phyloP scores from a whole-genome alignment of 1,140 invertebrate genomes.

The Cotesia chilonis region DNA sequence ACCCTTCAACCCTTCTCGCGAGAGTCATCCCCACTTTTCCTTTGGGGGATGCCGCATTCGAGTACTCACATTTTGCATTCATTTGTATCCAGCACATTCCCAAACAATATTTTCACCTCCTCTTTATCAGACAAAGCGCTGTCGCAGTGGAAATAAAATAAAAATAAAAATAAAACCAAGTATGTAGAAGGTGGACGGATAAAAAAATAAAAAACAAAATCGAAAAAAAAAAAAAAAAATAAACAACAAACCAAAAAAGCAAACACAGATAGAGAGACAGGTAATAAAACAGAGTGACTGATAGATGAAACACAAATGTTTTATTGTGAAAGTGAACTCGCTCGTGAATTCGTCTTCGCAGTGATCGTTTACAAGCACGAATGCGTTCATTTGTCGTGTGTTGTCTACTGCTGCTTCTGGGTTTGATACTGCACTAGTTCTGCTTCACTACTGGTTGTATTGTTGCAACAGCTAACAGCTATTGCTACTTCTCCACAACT shows the following conservation, averaged over 20 bases:
- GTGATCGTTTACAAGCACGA: conserved; percentile 5
- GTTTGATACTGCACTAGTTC: too few relatives aligned
- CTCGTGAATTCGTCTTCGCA: conserved; percentile 22
- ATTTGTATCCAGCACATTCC: conserved; percentile 13
- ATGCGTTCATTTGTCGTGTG: conserved; percentile 24
- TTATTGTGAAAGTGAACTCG: conserved; percentile 17
- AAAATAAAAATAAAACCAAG: too few relatives aligned
- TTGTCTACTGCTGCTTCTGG: neutral
- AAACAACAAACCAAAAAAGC: conserved; percentile 3
- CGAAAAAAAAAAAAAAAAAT: conserved; percentile 2
- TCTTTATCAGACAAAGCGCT: neutral
- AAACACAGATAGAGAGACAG: neutral
- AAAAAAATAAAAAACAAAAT: neutral
- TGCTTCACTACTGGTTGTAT: too few relatives aligned
- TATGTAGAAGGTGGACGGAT: neutral
- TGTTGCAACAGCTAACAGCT: too few relatives aligned
- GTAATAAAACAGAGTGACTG: conserved; percentile 28
- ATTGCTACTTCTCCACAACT: neutral
- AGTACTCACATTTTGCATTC: conserved; percentile 2
- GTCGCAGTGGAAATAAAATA: neutral
- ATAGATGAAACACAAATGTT: conserved; percentile 16
- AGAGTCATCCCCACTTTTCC: too few relatives aligned
- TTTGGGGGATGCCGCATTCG: too few relatives aligned
- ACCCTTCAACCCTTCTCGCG: neutral
- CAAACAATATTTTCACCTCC: conserved; percentile 25